Evolutionary conservation across 1,140 invertebrate genomes (phyloP).

Genomic region (Rhyacophila brunnea): DNA sequence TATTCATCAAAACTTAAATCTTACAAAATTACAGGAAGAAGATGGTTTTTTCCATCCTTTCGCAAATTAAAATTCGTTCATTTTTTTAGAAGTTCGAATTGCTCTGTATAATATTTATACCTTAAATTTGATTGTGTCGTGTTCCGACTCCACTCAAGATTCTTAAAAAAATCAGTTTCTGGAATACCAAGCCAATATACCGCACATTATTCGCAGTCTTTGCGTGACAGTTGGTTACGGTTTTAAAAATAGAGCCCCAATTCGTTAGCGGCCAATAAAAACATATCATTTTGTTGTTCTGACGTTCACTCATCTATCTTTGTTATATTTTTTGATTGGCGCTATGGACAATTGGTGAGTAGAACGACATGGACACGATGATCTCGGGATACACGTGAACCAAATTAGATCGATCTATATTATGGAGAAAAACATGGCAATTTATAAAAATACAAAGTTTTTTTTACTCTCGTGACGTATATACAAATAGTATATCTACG

Average conservation of each 20-base stretch:
- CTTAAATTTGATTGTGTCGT: too few species aligned
- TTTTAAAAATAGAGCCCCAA: conserved; percentile 3
- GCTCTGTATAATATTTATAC: too few species aligned
- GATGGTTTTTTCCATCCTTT: not conserved
- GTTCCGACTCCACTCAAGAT: not conserved
- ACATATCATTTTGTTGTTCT: conserved; percentile 25
- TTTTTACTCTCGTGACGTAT: too few species aligned
- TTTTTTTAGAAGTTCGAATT: too few species aligned
- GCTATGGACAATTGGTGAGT: not conserved
- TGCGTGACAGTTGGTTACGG: not conserved
- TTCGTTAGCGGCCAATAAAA: conserved; percentile 21
- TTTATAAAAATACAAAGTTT: too few species aligned
- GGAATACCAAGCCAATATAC: too few species aligned
- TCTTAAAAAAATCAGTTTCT: not conserved
- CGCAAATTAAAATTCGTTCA: not conserved
- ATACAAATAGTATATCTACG: too few species aligned
- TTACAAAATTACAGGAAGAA: not conserved
- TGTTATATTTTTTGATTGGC: conserved; percentile 1
- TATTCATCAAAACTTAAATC: not conserved
- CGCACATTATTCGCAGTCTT: too few species aligned
- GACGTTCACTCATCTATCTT: conserved; percentile 24
- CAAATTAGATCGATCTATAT: too few species aligned
- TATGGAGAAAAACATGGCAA: too few species aligned
- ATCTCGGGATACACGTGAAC: too few species aligned
- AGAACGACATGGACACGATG: too few species aligned